Evolutionary conservation across 2,888 invertebrate genomes (phyloP).

Genomic region (Andrena fulva): DNA sequence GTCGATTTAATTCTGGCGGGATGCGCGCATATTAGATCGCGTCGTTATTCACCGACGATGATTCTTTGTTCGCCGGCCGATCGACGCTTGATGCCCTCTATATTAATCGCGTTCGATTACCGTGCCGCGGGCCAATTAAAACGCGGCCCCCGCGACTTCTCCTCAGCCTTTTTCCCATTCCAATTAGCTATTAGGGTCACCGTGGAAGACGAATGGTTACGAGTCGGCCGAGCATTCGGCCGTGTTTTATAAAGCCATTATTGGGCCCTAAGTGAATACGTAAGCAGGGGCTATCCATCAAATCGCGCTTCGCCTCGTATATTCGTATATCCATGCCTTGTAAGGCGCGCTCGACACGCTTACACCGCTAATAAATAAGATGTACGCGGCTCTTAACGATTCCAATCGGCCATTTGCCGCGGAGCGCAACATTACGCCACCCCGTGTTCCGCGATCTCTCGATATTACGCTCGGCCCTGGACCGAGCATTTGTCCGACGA

Average conservation of each 20-base stretch:
- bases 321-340: conserved; percentile 58
- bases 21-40: conserved; percentile 20
- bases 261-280: conserved; percentile 78
- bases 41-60: neutral
- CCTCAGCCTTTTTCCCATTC: conserved; percentile 34
- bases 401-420: conserved; percentile 61
- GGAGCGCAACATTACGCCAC: conserved; percentile 64
- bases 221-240: conserved; percentile 69
- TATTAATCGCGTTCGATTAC: conserved; percentile 38
- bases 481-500: conserved; percentile 53
- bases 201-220: conserved; percentile 77
- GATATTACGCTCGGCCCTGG: conserved; percentile 44
- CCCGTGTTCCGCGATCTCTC: conserved; percentile 58
- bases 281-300: conserved; percentile 80
- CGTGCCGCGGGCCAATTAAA: conserved; percentile 51
- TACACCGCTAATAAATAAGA: conserved; percentile 74
- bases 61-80: conserved; percentile 23
- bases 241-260: conserved; percentile 81
- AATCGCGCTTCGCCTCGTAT: conserved; percentile 61
- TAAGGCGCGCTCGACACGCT: conserved; percentile 62
- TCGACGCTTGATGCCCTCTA: conserved; percentile 19
- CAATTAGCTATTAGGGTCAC: conserved; percentile 61
- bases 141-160: neutral
- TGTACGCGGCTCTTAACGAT: conserved; percentile 69
- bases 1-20: conserved; percentile 18